Evolutionary conservation across 2,888 invertebrate species (phyloP).

Genomic region (Ennomos fuscantarius): DNA sequence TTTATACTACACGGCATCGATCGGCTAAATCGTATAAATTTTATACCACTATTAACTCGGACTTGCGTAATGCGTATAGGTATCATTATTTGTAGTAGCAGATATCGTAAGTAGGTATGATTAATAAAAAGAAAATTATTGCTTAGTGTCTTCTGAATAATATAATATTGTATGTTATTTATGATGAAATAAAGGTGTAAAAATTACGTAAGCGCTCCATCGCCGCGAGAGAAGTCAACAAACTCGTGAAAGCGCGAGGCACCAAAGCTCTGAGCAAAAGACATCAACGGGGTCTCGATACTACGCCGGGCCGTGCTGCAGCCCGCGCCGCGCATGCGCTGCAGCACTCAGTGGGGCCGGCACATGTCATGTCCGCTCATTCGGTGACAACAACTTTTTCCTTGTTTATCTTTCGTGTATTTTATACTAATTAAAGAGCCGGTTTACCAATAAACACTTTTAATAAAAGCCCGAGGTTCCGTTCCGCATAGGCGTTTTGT

Average conservation of each 20-base stretch:
- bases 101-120: constrained; percentile 12
- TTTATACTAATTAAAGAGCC: constrained; percentile 40
- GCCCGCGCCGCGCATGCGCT: constrained; percentile 8
- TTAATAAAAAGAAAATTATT: constrained; percentile 30
- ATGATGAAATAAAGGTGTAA: constrained; percentile 36
- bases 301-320: constrained; percentile 38
- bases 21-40: constrained; percentile 11
- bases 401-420: constrained; percentile 37
- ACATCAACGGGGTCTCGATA: constrained; percentile 73
- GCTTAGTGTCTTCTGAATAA: constrained; percentile 27
- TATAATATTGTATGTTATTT: constrained; percentile 25
- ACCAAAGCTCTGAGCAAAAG: constrained; percentile 73
- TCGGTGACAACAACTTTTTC: constrained; percentile 46
- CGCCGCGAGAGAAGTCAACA: constrained; percentile 57
- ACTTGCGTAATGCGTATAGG: background rate
- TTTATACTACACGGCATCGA: background rate
- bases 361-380: constrained; percentile 10
- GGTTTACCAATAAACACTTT: constrained; percentile 35
- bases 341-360: constrained; percentile 6
- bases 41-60: constrained; percentile 1
- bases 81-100: constrained; percentile 17
- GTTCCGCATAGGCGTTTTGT: constrained; percentile 22
- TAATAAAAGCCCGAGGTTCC: constrained; percentile 26
- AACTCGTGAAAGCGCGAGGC: constrained; percentile 68
- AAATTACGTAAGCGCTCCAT: constrained; percentile 40